These are phyloP conservation scores for Phyto melanocephala DNA, from an alignment of 2,888 invertebrate species.

Conservation along the genomic window DNA sequence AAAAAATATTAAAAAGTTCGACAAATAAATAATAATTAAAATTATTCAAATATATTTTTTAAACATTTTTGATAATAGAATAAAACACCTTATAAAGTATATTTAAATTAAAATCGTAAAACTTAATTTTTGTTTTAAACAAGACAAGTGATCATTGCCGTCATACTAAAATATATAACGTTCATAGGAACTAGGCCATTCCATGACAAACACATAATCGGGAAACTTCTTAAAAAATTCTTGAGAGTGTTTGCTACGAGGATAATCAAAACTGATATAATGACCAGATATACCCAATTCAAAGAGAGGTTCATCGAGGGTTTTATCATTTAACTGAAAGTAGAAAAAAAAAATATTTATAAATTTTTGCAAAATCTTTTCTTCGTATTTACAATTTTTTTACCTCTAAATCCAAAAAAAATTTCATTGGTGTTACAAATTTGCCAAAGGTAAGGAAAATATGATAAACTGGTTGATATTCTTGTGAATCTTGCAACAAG, in stretches of 20 bases:
- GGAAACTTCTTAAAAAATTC: conserved; percentile 80
- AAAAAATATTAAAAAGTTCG: too few relatives aligned
- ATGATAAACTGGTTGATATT: conserved; percentile 71
- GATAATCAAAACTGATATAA: conserved; percentile 79
- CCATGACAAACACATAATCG: conserved; percentile 80
- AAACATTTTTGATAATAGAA: too few relatives aligned
- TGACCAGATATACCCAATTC: conserved; percentile 80
- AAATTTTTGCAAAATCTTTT: too few relatives aligned
- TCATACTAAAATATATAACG: conserved; percentile 73
- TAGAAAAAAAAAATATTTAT: not conserved
- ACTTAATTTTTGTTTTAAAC: too few relatives aligned
- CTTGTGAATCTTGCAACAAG: conserved; percentile 67
- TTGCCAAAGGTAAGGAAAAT: conserved; percentile 73
- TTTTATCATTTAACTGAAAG: conserved; percentile 50
- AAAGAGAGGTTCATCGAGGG: conserved; percentile 69
- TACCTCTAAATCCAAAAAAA: conserved; percentile 72
- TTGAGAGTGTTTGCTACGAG: conserved; percentile 78
- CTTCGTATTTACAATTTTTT: not conserved
- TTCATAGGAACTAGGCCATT: conserved; percentile 80
- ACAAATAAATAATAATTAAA: too few relatives aligned
- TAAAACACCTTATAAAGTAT: too few relatives aligned
- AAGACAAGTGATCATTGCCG: too few relatives aligned
- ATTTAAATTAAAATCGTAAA: too few relatives aligned
- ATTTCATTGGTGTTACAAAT: conserved; percentile 69
- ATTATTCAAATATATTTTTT: too few relatives aligned